Evolutionary conservation across 2,113 vertebrate genomes (phyloP), one percentile per base, ranked within the genome.

Genomic region (Neogale vison): DNA sequence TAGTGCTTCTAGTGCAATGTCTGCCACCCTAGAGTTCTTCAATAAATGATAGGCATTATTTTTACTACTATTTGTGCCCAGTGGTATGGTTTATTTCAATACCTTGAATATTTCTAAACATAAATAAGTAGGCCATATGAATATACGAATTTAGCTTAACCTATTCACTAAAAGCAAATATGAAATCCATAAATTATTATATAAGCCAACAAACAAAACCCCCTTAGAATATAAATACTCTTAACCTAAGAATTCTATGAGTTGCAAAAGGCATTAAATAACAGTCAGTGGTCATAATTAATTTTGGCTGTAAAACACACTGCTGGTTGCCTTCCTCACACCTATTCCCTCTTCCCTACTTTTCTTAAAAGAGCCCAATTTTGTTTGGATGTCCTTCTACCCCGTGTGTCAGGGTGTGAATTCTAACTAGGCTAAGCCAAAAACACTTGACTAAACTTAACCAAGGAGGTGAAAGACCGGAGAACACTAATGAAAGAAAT

Each of bases 211-310:
- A 31, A 76, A 76, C 50, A 47, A 83, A 84, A 94, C 84, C 23
- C 6, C 7, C 45, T 47, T 59, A 36, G 39, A 42, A 86, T 12
- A 95, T 90, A 92, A 93, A 59, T 59, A 90, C 72, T 72, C 42
- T 71, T 80, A 89, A 90, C 8, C 42, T 90, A 80, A 65, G 72
- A 95, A 86, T 93, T 93, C n/a, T 93, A 14, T 50, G 29, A 74
- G 45, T 13, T 90, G 47, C 45, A 67, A 95, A 96, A 29, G 20
- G 45, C 20, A 72, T 47, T 74, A 57, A 74, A 36, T 74, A 76
- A 57, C 26, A 61, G 61, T 63, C 61, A 31, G 8, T 63, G 72
- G 18, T 81, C 36, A 36, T 42, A 79, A 67, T 59, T 84, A 90
- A 84, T 39, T 65, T 1, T 57, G 63, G 57, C 69, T 61, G 17